Evolutionary conservation across 2,888 invertebrate species (phyloP).

Genomic region (Pteria penguin): DNA sequence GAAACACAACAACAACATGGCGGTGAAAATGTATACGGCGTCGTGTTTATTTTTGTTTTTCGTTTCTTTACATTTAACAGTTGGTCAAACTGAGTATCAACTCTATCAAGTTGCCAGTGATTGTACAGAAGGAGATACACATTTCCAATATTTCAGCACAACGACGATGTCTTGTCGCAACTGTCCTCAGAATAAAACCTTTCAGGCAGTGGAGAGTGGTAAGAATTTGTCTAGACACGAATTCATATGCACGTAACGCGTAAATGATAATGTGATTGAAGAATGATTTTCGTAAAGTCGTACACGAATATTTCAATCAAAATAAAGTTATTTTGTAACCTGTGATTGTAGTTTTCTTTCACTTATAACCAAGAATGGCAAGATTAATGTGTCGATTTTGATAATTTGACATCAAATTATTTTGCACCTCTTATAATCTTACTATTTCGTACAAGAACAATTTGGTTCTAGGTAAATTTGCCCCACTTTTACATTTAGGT

Average conservation of each 20-base stretch:
- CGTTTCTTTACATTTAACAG: background rate
- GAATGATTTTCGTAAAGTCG: too few relatives aligned
- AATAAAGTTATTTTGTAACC: too few relatives aligned
- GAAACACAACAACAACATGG: slow-evolving; percentile 29
- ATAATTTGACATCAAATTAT: too few relatives aligned
- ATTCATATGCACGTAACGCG: background rate
- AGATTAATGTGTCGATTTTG: too few relatives aligned
- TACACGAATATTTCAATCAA: too few relatives aligned
- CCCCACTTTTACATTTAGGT: too few relatives aligned
- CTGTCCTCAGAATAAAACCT: slow-evolving; percentile 63
- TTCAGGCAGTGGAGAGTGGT: slow-evolving; percentile 69
- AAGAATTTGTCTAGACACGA: slow-evolving; percentile 52
- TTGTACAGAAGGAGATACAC: slow-evolving; percentile 50
- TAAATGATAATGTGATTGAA: too few relatives aligned
- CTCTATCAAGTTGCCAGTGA: slow-evolving; percentile 36
- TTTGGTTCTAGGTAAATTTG: too few relatives aligned
- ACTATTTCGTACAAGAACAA: too few relatives aligned
- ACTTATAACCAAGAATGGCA: too few relatives aligned
- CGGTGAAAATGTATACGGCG: slow-evolving; percentile 15
- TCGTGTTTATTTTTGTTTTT: background rate
- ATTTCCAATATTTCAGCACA: slow-evolving; percentile 69
- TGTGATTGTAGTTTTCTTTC: too few relatives aligned
- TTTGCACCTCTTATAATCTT: too few relatives aligned
- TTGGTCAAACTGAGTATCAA: slow-evolving; percentile 33
- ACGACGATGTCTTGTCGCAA: slow-evolving; percentile 61